These are phyloP conservation scores for Troides aeacus DNA, from an alignment of 2,888 invertebrate species.

Conservation along the genomic window DNA sequence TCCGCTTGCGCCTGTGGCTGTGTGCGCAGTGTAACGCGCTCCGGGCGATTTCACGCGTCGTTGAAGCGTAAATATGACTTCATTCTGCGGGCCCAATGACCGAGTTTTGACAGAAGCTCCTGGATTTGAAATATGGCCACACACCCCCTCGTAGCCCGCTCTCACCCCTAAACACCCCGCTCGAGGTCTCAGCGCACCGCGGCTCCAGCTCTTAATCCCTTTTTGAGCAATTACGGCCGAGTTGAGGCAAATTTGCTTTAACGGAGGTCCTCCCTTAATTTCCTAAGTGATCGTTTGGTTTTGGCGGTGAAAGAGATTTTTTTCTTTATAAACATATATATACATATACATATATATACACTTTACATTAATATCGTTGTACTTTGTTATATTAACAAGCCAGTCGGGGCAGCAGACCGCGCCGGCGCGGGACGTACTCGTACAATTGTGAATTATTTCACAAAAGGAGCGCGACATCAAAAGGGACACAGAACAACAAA, in stretches of 20 bases:
- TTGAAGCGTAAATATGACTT: slow-evolving; percentile 34
- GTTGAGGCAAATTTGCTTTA: slow-evolving; percentile 9
- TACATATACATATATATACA: too few relatives aligned
- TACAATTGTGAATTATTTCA: slow-evolving; percentile 9
- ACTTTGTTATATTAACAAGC: background rate
- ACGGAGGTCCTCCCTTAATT: slow-evolving; percentile 9
- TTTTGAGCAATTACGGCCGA: slow-evolving; percentile 25
- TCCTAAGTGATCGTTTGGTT: slow-evolving; percentile 16
- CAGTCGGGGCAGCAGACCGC: background rate
- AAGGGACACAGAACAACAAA: slow-evolving; percentile 4
- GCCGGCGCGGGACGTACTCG: background rate
- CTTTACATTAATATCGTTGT: background rate
- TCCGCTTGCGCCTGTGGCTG: slow-evolving; percentile 12
- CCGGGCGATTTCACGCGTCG: slow-evolving; percentile 36
- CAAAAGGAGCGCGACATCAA: slow-evolving; percentile 10
- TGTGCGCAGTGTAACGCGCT: slow-evolving; percentile 29
- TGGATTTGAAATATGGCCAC: slow-evolving; percentile 31
- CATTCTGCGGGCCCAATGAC: slow-evolving; percentile 32
- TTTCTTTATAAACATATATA: background rate
- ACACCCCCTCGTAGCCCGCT: background rate
- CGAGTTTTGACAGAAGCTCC: slow-evolving; percentile 27
- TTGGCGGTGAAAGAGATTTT: slow-evolving; percentile 1
- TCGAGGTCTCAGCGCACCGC: slow-evolving; percentile 1
- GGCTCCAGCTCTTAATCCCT: slow-evolving; percentile 4
- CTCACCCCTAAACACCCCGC: background rate